Evolutionary conservation across 92 coral and sea anemone genomes (phyloP).

Genomic region (Blastomussa wellsi): DNA sequence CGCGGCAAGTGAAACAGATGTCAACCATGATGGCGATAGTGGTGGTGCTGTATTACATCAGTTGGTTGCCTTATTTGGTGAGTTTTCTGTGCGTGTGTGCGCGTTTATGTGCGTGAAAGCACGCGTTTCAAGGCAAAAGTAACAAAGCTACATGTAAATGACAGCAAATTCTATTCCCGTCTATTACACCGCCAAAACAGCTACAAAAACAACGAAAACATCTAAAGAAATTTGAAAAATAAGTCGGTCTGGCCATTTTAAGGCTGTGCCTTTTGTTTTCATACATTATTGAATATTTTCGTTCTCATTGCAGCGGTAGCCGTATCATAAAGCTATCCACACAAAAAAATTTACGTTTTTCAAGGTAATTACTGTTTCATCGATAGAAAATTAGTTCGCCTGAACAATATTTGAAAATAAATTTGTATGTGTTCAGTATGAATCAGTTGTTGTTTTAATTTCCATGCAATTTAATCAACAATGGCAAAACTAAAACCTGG

Average conservation of each 20-base stretch:
- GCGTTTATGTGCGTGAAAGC: neutral
- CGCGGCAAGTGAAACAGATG: slow-evolving; percentile 80
- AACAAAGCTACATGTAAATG: neutral
- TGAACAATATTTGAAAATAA: neutral
- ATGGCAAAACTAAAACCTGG: neutral
- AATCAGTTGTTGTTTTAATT: neutral
- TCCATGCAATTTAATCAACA: neutral
- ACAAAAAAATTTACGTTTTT: neutral
- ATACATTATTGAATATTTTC: neutral
- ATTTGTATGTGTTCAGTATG: neutral
- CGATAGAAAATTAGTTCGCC: slow-evolving; percentile 1
- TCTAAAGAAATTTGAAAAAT: neutral
- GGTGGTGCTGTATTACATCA: slow-evolving; percentile 84
- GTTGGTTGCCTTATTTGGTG: slow-evolving; percentile 98
- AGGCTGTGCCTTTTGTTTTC: neutral
- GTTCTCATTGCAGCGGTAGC: neutral
- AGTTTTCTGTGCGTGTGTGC: slow-evolving; percentile 39
- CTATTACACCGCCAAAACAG: neutral
- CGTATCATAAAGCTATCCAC: neutral
- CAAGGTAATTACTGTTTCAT: neutral
- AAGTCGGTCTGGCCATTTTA: neutral
- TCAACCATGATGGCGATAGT: slow-evolving; percentile 88
- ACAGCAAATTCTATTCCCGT: neutral
- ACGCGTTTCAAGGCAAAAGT: neutral
- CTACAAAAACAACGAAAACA: neutral